A percentile compares a stretch with the other conserved stretches of the same genome.
Evolutionary conservation across 2,797 vertebrate species (phyloP).

Genomic region (Okamejei kenojei): DNA sequence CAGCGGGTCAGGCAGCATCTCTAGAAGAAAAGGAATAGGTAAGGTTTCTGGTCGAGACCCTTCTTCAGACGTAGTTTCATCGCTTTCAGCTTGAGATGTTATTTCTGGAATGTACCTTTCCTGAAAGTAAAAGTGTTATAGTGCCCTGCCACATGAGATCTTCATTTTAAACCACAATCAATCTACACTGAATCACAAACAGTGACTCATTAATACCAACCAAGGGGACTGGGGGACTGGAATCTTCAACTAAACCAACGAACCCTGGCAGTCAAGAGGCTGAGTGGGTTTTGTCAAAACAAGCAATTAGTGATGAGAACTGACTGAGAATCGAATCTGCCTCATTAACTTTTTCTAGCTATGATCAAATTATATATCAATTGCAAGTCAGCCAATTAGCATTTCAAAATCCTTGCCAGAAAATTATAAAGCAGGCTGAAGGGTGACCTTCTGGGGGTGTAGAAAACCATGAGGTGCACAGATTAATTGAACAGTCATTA

Average conservation of each 20-base stretch:
- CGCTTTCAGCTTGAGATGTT: too few species aligned
- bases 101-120: too few species aligned
- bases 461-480: too few species aligned
- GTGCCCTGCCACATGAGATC: not conserved
- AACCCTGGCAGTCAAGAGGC: not conserved
- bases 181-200: not conserved
- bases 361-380: slow-evolving; percentile 7
- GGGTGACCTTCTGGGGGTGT: too few species aligned
- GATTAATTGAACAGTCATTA: too few species aligned
- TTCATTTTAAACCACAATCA: not conserved
- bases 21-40: too few species aligned
- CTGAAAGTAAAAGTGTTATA: too few species aligned
- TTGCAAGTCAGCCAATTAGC: slow-evolving; percentile 9
- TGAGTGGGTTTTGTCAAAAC: slow-evolving; percentile 22
- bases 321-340: not conserved
- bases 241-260: not conserved
- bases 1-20: too few species aligned
- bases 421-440: not conserved
- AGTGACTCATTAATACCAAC: not conserved
- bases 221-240: not conserved
- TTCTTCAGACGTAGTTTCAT: too few species aligned
- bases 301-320: slow-evolving; percentile 9
- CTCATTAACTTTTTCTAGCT: slow-evolving; percentile 28
- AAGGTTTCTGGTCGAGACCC: too few species aligned
- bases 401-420: slow-evolving; percentile 10